These are phyloP conservation scores for Epizoanthus stellaris DNA, from an alignment of 92 coral and sea anemone genomes.

Conservation along the genomic window DNA sequence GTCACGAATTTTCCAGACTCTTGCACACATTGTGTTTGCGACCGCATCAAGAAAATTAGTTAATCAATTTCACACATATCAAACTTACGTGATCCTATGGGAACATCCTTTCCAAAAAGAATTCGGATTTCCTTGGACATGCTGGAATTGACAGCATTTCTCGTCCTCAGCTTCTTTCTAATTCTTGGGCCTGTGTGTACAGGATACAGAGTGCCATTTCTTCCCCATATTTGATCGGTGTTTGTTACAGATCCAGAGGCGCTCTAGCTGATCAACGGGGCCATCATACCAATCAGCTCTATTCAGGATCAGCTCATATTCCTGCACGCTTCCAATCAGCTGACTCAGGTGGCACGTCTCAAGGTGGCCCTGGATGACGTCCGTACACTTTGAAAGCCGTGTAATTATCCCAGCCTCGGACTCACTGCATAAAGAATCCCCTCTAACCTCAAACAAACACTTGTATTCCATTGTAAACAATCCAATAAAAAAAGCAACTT, in stretches of 20 bases:
- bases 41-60: too few relatives aligned
- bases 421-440: background rate
- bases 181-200: too few relatives aligned
- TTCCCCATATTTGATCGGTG: conserved; percentile 37
- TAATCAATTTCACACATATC: too few relatives aligned
- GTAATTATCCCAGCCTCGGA: background rate
- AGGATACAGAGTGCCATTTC: background rate
- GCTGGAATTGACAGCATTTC: too few relatives aligned
- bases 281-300: conserved; percentile 36
- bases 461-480: too few relatives aligned
- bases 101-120: too few relatives aligned
- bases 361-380: conserved; percentile 21
- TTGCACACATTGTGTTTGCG: too few relatives aligned
- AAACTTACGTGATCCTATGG: too few relatives aligned
- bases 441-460: conserved; percentile 9
- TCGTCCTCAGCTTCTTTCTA: too few relatives aligned
- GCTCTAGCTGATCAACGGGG: conserved; percentile 22
- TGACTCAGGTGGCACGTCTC: conserved; percentile 8
- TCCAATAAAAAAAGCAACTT: too few relatives aligned
- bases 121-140: too few relatives aligned
- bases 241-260: conserved; percentile 47
- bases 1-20: too few relatives aligned
- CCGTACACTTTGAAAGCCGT: conserved; percentile 15
- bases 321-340: background rate
- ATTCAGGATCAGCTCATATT: conserved; percentile 36